Evolutionary conservation across 2,888 invertebrate species (phyloP), one percentile per base, ranked within the genome.

Genomic region (Stenoptilia bipunctidactyla): DNA sequence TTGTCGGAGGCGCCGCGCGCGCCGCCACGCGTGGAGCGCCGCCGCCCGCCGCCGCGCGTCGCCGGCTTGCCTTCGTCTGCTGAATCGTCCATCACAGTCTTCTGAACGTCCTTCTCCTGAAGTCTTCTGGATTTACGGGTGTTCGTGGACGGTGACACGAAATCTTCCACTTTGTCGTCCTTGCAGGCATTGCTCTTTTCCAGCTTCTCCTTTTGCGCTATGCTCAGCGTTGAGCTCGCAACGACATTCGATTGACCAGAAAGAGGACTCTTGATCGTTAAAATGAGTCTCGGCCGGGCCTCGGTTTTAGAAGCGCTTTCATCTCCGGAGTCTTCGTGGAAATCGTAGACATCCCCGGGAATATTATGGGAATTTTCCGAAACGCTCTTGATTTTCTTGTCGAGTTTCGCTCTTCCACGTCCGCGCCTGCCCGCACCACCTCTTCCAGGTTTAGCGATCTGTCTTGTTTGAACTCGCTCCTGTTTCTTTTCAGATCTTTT

Each of bases 261-360:
- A 3, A 83, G 79, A 1, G 92, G 89, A 46, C 89, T 91, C 65
- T 93, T 94, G 44, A 93, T 94, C 1, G 93, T 94, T 34, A 94
- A 77, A 50, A 94, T 92, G 36, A 93, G 73, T 33, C 94, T 85
- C 0, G 93, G 93, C 14, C 93, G 86, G 40, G 85, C 70, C 58
- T 88, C 87, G 35, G 60, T 53, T 55, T 79, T 85, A 13, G 75
- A 68, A 27, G 80, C 65, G 10, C 80, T 85, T 58, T 93, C 92
- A 58, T 96, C 95, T 33, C 91, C 92, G 3, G 93, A 92, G 65
- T 96, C 96, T 60, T 96, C 96, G 51, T 92, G 90, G 63, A 96
- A 96, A 65, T 96, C 96, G 61, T 96, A 96, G 2, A 96, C 88
- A 59, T 96, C 96, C 8, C 91, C 89, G 0, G 89, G 86, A 37